Evolutionary conservation across 2,113 vertebrate species (phyloP).

Genomic region (Tachycineta bicolor): DNA sequence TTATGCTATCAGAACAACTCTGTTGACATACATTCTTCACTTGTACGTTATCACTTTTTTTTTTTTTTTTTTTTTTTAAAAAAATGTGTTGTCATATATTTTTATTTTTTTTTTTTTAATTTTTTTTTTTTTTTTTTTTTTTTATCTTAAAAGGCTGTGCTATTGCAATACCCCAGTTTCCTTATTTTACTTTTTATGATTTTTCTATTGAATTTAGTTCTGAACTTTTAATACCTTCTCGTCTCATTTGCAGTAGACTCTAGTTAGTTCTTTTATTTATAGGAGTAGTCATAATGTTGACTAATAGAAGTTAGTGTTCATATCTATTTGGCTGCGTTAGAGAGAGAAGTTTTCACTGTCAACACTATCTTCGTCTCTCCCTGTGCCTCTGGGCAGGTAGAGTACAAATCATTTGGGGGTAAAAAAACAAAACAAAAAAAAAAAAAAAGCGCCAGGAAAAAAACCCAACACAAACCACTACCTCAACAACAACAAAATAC

Average conservation of each 20-base stretch:
- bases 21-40: not conserved
- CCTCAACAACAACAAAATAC: not conserved
- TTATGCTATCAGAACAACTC: not conserved
- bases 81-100: too few species aligned
- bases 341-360: not conserved
- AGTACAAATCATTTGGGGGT: not conserved
- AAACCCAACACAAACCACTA: not conserved
- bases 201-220: constrained; percentile 38
- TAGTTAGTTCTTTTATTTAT: not conserved
- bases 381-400: not conserved
- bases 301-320: not conserved
- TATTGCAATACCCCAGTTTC: not conserved
- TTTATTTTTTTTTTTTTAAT: too few species aligned
- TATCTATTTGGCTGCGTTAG: not conserved
- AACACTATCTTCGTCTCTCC: not conserved
- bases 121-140: not conserved
- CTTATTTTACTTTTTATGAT: not conserved
- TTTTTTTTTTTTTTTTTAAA: not conserved
- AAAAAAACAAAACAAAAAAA: not conserved
- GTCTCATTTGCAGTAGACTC: not conserved
- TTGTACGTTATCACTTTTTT: not conserved
- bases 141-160: not conserved
- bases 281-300: not conserved
- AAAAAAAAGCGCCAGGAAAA: not conserved
- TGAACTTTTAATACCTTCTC: not conserved